Percentiles rank a stretch among this genome's conserved stretches.
These are phyloP conservation scores for Gortyna flavago DNA, from an alignment of 2,888 invertebrate species.

Conservation along the genomic window DNA sequence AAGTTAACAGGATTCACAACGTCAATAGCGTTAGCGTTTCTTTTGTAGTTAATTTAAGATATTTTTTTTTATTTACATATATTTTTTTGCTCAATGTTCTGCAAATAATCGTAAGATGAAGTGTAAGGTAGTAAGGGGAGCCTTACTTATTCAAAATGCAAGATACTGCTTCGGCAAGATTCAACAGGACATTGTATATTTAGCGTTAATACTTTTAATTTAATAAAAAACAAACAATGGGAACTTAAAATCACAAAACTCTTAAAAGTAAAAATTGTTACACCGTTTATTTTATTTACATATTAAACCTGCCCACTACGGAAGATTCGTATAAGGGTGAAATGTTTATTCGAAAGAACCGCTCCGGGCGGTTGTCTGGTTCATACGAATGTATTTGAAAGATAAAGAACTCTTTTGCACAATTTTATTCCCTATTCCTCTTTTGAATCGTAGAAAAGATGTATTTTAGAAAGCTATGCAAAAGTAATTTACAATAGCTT, in stretches of 20 bases:
- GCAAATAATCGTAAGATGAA: not conserved
- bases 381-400: constrained; percentile 55
- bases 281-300: constrained; percentile 40
- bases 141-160: not conserved
- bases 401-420: constrained; percentile 57
- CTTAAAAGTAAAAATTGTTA: not conserved
- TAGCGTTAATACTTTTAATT: not conserved
- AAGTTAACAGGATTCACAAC: not conserved
- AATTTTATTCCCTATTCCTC: constrained; percentile 36
- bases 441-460: constrained; percentile 22
- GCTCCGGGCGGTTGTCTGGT: constrained; percentile 52
- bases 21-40: no score
- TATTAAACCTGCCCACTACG: constrained; percentile 31
- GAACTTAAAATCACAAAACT: not conserved
- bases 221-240: not conserved
- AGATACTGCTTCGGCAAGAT: not conserved
- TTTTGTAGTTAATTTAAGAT: not conserved
- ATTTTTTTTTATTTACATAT: not conserved
- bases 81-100: not conserved
- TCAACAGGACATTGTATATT: not conserved
- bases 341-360: constrained; percentile 57
- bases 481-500: constrained; percentile 29
- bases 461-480: constrained; percentile 20
- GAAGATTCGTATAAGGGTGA: constrained; percentile 25
- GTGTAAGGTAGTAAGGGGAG: not conserved